Percentiles rank a stretch among this genome's conserved stretches.
These are phyloP conservation scores for Nyctibius grandis DNA, from an alignment of 2,797 vertebrate species.

Conservation along the genomic window DNA sequence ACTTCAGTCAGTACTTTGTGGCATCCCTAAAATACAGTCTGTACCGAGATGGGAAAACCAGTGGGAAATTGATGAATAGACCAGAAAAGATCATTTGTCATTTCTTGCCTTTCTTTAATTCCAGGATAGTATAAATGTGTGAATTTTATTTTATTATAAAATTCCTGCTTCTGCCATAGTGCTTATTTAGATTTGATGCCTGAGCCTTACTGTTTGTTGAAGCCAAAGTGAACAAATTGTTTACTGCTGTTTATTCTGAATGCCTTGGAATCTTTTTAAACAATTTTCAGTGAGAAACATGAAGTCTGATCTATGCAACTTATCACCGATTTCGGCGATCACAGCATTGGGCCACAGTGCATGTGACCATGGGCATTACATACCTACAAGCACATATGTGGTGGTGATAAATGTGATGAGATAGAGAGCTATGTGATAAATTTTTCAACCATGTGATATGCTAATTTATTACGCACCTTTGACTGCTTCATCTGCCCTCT, in stretches of 20 bases:
- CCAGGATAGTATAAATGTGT: background rate
- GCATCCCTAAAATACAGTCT: background rate
- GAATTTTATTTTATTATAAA: background rate
- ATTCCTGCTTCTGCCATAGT: background rate
- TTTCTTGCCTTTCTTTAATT: slow-evolving; percentile 18
- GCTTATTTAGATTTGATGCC: background rate
- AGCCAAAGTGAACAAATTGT: background rate
- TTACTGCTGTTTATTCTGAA: background rate
- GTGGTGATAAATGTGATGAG: background rate
- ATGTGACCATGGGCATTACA: background rate
- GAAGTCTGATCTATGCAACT: background rate
- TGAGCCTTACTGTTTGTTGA: background rate
- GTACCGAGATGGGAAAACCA: background rate
- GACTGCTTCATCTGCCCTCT: background rate
- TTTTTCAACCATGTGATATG: background rate
- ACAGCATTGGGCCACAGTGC: background rate
- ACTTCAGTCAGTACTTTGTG: background rate
- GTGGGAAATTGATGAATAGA: background rate
- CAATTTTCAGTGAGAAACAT: background rate
- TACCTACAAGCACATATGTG: background rate
- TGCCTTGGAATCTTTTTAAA: background rate
- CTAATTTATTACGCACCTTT: background rate
- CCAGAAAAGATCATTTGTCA: background rate
- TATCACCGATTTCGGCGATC: background rate
- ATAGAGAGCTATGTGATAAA: background rate